Conservation (phyloP, 1,140 invertebrate genomes). For the Doryteuthis pealeii region DNA sequence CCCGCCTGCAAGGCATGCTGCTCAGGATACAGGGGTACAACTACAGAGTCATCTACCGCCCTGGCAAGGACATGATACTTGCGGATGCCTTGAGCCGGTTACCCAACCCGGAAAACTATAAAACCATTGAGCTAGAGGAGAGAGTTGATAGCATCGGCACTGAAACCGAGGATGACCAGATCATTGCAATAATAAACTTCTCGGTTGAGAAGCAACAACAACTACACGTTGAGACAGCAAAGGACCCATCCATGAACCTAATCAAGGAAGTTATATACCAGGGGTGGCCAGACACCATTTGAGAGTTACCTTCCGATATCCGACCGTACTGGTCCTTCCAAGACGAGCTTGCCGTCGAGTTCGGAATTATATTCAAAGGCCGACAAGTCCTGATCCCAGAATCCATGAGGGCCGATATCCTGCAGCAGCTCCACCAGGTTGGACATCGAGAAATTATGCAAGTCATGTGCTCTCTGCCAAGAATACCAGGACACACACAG, state of each 20-base stretch:
- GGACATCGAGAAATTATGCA: slow-evolving; percentile 55
- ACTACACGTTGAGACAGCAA: background rate
- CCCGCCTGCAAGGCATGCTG: too few relatives aligned
- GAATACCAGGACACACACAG: too few relatives aligned
- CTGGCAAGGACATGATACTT: too few relatives aligned
- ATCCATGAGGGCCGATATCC: slow-evolving; percentile 44
- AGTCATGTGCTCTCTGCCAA: too few relatives aligned
- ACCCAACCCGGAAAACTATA: background rate
- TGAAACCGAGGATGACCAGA: slow-evolving; percentile 7
- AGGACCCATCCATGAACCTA: background rate
- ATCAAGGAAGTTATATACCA: slow-evolving; percentile 19
- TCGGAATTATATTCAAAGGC: slow-evolving; percentile 51
- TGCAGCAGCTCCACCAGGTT: slow-evolving; percentile 53
- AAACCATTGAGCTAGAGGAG: slow-evolving; percentile 13
- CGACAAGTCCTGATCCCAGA: slow-evolving; percentile 52
- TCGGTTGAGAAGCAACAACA: too few relatives aligned
- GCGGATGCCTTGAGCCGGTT: background rate
- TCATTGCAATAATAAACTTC: background rate
- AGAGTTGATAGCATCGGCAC: background rate
- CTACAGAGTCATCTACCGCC: too few relatives aligned
- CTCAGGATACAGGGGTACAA: too few relatives aligned
- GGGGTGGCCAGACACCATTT: slow-evolving; percentile 56
- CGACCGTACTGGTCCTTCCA: slow-evolving; percentile 46
- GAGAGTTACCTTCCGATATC: slow-evolving; percentile 30
- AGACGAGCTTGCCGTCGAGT: slow-evolving; percentile 45